Evolutionary conservation across 2,888 invertebrate genomes (phyloP), one percentile per base, ranked within the genome.

Genomic region (Ornithoptera priamus): DNA sequence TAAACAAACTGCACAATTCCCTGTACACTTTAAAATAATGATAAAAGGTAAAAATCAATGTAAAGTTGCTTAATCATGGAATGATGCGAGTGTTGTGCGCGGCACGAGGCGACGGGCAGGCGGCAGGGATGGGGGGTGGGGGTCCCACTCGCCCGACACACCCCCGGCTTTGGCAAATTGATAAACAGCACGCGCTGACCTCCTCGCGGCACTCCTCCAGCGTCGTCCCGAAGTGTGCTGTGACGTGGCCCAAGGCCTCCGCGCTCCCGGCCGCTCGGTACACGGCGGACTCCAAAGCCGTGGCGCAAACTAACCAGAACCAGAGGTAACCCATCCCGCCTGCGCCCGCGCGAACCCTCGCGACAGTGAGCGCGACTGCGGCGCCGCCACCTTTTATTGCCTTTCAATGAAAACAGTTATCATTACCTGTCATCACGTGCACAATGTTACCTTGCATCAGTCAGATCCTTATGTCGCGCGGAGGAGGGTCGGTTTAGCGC

Each of bases 211-310:
- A 91, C 70, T 90, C 89, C 15, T 89, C 86, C 50, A 91, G 77
- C 0, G 89, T 80, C 66, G 88, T 89, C 5, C 91, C 91, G 46
- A 90, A 91, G 73, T 91, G 89, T 0, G 90, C 91, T 0, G 90
- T 87, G n/a, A 91, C 92, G 59, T 92, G 92, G 72, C 91, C 90
- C 92, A 92, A 89, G 62, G 89, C 88, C 77, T 90, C 92, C 0
- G 91, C 90, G 0, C 86, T 84, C 0, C 86, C 87, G 10, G 62
- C 71, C 70, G 82, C 89, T 59, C 77, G 46, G 15, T 56, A 67
- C 17, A 46, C 17, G 15, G 22, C 36, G 12, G 22, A 46, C 3
- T 24, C 75, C 73, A 80, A 64, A 69, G 80, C 74, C 64, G 83
- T 68, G 18, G 72, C 74, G 70, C 71, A 74, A 42, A 77, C 73